Evolutionary conservation across 2,888 invertebrate genomes (phyloP).

Genomic region (Labia minor): DNA sequence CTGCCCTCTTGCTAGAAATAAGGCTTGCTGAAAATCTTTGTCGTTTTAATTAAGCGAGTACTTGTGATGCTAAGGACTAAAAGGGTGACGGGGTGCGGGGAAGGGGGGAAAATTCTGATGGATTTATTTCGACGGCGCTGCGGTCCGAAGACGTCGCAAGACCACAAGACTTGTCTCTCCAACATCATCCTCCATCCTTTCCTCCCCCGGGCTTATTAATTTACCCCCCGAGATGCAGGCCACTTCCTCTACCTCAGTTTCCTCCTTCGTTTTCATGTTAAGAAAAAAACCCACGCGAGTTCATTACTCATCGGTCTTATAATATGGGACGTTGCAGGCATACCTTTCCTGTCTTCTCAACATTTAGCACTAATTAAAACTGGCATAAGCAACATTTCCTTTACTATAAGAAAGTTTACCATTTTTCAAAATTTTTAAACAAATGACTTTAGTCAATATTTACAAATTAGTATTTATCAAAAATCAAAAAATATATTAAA

Average conservation of each 20-base stretch:
- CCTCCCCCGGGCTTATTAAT: neutral
- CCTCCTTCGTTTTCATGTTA: neutral
- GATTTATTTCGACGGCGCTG: slow-evolving; percentile 13
- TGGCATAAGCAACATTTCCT: neutral
- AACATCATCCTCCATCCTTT: neutral
- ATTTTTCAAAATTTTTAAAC: too few relatives aligned
- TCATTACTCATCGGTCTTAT: slow-evolving; percentile 5
- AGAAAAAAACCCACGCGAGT: neutral
- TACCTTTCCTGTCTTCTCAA: neutral
- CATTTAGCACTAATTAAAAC: slow-evolving; percentile 8
- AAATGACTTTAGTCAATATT: too few relatives aligned
- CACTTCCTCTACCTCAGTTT: neutral
- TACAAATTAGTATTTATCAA: too few relatives aligned
- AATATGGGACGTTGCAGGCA: neutral
- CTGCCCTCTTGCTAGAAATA: neutral
- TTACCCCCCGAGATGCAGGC: neutral
- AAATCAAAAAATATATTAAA: too few relatives aligned
- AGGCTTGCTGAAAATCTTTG: neutral
- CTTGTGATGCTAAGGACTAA: neutral
- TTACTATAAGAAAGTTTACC: too few relatives aligned
- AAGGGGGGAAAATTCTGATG: neutral
- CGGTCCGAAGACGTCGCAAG: neutral
- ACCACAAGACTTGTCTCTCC: neutral
- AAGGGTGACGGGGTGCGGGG: too few relatives aligned
- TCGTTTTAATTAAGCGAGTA: neutral